These are phyloP conservation scores for Brachyopa scutellaris DNA, from an alignment of 2,888 invertebrate genomes.

Conservation along the genomic window DNA sequence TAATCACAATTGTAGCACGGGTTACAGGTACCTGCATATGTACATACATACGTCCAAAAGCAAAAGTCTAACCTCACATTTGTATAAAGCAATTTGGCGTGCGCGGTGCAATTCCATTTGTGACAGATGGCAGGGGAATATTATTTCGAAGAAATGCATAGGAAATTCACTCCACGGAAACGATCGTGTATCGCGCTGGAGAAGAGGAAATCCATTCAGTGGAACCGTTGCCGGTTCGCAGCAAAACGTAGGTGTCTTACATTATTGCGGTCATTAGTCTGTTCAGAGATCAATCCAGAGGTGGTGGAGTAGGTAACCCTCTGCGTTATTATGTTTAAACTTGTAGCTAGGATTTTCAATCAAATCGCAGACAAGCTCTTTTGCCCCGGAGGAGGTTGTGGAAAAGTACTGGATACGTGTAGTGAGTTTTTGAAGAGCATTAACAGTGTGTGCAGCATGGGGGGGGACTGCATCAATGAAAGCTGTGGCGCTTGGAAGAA, in stretches of 20 bases:
- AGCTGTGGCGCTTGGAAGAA: no score
- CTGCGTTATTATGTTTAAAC: conserved; percentile 60
- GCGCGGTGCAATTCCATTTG: conserved; percentile 6
- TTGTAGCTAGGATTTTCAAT: conserved; percentile 44
- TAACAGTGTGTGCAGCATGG: conserved; percentile 17
- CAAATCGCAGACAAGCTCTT: conserved; percentile 25
- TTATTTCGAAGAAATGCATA: conserved; percentile 8
- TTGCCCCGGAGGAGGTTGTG: conserved; percentile 34
- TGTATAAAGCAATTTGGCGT: conserved; percentile 42
- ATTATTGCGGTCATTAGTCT: conserved; percentile 65
- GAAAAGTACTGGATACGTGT: conserved; percentile 11
- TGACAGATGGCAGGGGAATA: conserved; percentile 3
- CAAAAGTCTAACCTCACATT: conserved; percentile 35
- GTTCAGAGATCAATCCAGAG: conserved; percentile 38
- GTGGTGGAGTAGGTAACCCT: conserved; percentile 23
- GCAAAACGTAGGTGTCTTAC: conserved; percentile 62
- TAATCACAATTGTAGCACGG: conserved; percentile 53
- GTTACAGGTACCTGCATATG: not conserved
- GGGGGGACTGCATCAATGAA: no score
- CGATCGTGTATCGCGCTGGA: conserved; percentile 17
- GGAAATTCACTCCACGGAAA: conserved; percentile 61
- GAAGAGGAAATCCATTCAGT: conserved; percentile 39
- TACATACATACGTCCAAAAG: no score
- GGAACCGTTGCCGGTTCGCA: conserved; percentile 32
- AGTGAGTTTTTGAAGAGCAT: conserved; percentile 12